These are phyloP conservation scores for Hesperia comma DNA, from an alignment of 2,888 invertebrate species.

Conservation along the genomic window DNA sequence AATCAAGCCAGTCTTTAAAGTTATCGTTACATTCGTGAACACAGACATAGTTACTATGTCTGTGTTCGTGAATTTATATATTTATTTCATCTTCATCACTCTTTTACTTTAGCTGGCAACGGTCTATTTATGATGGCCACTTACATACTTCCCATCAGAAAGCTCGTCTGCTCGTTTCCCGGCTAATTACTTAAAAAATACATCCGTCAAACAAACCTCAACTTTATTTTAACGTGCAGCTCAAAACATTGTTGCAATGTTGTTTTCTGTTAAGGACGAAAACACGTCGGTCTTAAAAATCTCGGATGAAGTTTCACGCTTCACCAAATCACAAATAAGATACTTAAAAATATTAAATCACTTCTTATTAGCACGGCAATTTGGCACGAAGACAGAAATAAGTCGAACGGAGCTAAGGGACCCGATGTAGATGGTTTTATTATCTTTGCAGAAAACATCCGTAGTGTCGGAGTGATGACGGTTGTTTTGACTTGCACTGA, in stretches of 20 bases:
- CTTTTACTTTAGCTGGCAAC: no score
- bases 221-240: neutral
- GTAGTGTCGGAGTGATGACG: constrained; percentile 72
- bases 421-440: constrained; percentile 48
- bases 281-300: constrained; percentile 12
- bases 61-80: no score
- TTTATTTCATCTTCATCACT: no score
- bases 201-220: no score
- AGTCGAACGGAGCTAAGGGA: constrained; percentile 51
- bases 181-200: no score
- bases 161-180: no score
- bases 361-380: constrained; percentile 64
- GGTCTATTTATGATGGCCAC: no score
- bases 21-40: no score
- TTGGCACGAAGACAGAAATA: constrained; percentile 59
- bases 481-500: constrained; percentile 79
- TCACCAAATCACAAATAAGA: constrained; percentile 27
- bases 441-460: constrained; percentile 44
- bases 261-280: constrained; percentile 2
- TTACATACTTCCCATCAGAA: no score
- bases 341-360: constrained; percentile 53
- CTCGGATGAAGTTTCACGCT: constrained; percentile 18
- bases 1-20: no score
- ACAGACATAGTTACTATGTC: no score
- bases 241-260: constrained; percentile 8